Conservation (phyloP, 2,888 invertebrate genomes). For the Erebia epiphron region DNA sequence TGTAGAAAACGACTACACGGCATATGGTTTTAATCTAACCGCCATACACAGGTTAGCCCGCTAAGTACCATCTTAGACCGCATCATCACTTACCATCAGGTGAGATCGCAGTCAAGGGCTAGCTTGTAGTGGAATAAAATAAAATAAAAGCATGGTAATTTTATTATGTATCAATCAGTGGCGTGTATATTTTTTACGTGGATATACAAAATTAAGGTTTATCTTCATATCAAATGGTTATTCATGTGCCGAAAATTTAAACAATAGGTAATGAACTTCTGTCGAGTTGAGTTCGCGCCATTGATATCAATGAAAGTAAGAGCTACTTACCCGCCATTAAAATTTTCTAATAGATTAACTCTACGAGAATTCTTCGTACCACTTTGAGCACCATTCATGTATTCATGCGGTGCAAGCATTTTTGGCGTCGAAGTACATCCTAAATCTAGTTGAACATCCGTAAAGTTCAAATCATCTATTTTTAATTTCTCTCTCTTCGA, state of each 20-base stretch:
- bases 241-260: background rate
- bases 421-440: conserved; percentile 79
- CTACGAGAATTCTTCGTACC: conserved; percentile 59
- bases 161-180: background rate
- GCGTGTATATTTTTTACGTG: background rate
- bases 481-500: conserved; percentile 78
- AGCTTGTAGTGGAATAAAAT: too few species aligned
- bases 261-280: background rate
- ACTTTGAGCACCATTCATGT: conserved; percentile 55
- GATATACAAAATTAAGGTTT: background rate
- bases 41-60: too few species aligned
- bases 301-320: conserved; percentile 16
- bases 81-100: too few species aligned
- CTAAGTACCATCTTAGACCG: too few species aligned
- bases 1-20: too few species aligned
- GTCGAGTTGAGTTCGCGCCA: background rate
- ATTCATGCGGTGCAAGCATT: conserved; percentile 73
- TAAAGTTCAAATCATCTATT: conserved; percentile 67
- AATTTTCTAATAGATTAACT: conserved; percentile 69
- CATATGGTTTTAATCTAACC: too few species aligned
- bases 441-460: conserved; percentile 70
- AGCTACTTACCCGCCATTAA: conserved; percentile 70
- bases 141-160: background rate
- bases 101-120: too few species aligned
- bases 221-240: background rate